Conservation (phyloP, 2,888 invertebrate species). For the Aphelenchoides bicaudatus region DNA sequence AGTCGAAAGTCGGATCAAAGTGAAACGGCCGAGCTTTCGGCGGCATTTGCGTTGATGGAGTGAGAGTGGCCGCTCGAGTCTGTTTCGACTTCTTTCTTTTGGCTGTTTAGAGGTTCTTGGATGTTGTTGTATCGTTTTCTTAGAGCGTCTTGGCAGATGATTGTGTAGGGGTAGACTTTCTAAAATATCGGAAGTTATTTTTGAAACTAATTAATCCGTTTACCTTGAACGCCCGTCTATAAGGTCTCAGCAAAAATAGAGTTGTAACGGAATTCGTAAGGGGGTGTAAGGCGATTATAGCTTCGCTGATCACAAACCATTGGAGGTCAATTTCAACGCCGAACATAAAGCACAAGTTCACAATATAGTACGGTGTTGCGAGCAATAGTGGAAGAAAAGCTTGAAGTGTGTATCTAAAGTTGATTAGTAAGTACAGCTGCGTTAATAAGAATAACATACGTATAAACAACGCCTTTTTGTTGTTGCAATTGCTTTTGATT, state of each 20-base stretch:
- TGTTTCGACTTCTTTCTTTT: conserved; percentile 21
- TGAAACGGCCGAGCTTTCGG: conserved; percentile 15
- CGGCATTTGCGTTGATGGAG: conserved; percentile 1
- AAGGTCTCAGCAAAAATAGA: conserved; percentile 38
- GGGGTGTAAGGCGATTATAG: conserved; percentile 36
- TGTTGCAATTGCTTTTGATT: conserved; percentile 43
- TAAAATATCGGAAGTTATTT: no score
- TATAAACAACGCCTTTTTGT: conserved; percentile 40
- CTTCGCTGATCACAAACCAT: conserved; percentile 42
- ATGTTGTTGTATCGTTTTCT: conserved; percentile 7
- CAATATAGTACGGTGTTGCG: conserved; percentile 45
- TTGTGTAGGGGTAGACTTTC: conserved; percentile 20
- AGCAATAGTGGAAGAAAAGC: conserved; percentile 39
- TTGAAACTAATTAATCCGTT: no score
- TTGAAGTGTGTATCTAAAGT: no score
- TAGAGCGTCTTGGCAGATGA: background rate
- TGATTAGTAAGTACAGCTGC: background rate
- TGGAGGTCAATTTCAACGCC: conserved; percentile 39
- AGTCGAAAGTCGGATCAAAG: conserved; percentile 10
- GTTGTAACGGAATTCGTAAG: conserved; percentile 44
- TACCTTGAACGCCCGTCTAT: conserved; percentile 38
- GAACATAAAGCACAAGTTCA: conserved; percentile 48
- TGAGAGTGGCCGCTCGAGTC: conserved; percentile 6
- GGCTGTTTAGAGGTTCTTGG: conserved; percentile 6
- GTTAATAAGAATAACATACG: conserved; percentile 24